These are phyloP conservation scores for Alviniconcha marisindica DNA, from an alignment of 1,140 invertebrate species.

Conservation along the genomic window DNA sequence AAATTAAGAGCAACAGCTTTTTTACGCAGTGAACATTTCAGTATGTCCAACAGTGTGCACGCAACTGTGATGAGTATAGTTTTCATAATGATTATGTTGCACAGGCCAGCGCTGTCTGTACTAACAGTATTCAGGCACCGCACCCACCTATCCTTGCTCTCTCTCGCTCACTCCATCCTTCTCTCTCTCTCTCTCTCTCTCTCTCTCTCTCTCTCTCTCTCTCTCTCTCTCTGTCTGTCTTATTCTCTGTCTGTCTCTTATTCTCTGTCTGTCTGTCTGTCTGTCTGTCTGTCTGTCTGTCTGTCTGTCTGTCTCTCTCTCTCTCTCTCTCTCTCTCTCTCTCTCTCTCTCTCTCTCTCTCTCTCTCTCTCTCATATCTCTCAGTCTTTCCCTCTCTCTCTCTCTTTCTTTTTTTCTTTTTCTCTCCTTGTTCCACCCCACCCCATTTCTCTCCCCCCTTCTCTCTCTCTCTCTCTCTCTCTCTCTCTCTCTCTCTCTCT, in stretches of 20 bases:
- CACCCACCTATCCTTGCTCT: too few relatives aligned
- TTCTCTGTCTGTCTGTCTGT: background rate
- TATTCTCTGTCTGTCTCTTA: background rate
- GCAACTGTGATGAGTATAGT: too few relatives aligned
- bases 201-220: background rate
- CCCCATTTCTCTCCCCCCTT: conserved; percentile 8
- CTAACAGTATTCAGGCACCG: too few relatives aligned
- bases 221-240: background rate
- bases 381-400: background rate
- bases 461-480: background rate
- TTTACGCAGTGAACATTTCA: too few relatives aligned
- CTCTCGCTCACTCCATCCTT: too few relatives aligned
- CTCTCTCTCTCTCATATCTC: conserved; percentile 12
- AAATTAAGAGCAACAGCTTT: too few relatives aligned
- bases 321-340: background rate
- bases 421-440: conserved; percentile 41
- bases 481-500: conserved; percentile 4
- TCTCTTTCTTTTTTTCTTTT: conserved; percentile 14
- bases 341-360: background rate
- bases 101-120: too few relatives aligned
- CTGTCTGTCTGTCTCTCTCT: background rate
- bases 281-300: background rate
- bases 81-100: too few relatives aligned
- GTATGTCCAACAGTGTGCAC: too few relatives aligned
- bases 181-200: background rate